Evolutionary conservation across 2,797 vertebrate genomes (phyloP).

Genomic region (Sus cebifrons): DNA sequence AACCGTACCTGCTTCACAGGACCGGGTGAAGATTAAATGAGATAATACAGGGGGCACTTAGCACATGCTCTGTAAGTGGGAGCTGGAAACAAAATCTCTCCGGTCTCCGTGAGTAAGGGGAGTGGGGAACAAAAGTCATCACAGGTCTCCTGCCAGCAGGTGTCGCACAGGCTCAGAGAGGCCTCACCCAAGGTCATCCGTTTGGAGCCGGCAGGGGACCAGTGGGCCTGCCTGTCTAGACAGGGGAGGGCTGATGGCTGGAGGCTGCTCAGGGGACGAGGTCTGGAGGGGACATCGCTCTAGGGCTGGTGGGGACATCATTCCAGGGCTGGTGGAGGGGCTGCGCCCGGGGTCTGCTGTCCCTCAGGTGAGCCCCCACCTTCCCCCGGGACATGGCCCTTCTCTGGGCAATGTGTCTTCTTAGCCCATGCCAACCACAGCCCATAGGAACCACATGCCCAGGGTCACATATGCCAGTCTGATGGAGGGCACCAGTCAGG

Average conservation of each 20-base stretch:
- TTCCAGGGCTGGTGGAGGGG: background rate
- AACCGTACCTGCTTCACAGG: background rate
- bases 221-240: background rate
- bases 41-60: background rate
- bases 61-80: background rate
- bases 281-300: background rate
- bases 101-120: background rate
- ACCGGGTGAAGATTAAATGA: background rate
- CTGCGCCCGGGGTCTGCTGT: background rate
- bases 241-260: too few relatives aligned
- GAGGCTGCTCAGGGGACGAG: background rate
- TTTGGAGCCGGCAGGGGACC: background rate
- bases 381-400: accelerated
- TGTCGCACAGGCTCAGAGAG: background rate
- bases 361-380: background rate
- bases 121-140: background rate
- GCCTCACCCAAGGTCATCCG: background rate
- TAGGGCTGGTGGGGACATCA: background rate
- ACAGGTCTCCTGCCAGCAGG: background rate
- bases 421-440: background rate
- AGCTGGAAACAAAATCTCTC: background rate
- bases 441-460: background rate
- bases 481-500: background rate
- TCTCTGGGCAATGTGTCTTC: background rate
- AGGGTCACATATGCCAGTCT: background rate